Percentiles rank a stretch among this genome's conserved stretches.
phyloP scores from a whole-genome alignment of 2,113 vertebrate species.

The Collichthys lucidus region DNA sequence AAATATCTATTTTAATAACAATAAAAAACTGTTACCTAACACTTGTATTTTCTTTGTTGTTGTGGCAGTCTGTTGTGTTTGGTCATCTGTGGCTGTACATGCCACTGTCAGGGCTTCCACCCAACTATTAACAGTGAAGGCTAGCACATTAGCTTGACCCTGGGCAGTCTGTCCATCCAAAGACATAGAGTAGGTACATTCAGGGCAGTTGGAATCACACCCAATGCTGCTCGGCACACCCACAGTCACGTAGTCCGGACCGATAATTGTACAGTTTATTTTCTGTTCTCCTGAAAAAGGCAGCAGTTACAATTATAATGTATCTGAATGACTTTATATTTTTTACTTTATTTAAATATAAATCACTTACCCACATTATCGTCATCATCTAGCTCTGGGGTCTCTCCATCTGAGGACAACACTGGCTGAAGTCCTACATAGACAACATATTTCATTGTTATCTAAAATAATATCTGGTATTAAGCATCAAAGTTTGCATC shows the following conservation, averaged over 20 bases:
- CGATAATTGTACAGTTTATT: constrained; percentile 9
- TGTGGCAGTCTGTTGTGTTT: accelerated
- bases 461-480: not conserved
- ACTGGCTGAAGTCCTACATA: constrained; percentile 49
- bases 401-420: not conserved
- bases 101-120: constrained; percentile 27
- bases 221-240: constrained; percentile 61
- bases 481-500: not conserved
- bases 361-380: not conserved
- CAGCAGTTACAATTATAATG: not conserved
- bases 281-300: constrained; percentile 44
- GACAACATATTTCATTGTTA: not conserved
- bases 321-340: not conserved
- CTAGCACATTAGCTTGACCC: constrained; percentile 37
- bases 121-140: constrained; percentile 55
- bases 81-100: constrained; percentile 35
- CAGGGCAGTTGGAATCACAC: constrained; percentile 25
- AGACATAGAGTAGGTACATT: constrained; percentile 60
- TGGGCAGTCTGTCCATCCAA: constrained; percentile 10
- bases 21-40: constrained; percentile 50
- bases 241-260: constrained; percentile 62
- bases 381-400: not conserved
- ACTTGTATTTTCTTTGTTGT: constrained; percentile 55
- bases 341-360: not conserved
- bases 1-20: no score